Percentiles rank a stretch among this genome's conserved stretches.
Conservation (phyloP, 2,888 invertebrate species). For the Plebejus argus region DNA sequence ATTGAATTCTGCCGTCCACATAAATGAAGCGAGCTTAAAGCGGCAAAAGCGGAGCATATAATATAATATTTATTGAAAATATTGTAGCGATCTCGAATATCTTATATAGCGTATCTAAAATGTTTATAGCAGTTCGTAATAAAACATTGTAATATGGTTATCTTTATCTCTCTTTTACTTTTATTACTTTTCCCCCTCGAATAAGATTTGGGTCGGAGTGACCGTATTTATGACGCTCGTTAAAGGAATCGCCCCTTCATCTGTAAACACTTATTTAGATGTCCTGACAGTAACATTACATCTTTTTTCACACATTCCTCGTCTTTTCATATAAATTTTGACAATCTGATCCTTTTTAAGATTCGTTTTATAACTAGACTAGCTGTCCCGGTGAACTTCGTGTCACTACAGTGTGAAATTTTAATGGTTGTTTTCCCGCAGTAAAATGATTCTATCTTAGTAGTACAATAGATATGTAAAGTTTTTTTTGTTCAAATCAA, state of each 20-base stretch:
- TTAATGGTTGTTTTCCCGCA: too few species aligned
- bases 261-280: constrained; percentile 31
- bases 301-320: background rate
- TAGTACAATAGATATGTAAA: too few species aligned
- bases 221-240: constrained; percentile 29
- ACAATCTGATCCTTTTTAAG: too few species aligned
- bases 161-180: constrained; percentile 32
- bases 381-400: too few species aligned
- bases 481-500: too few species aligned
- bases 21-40: background rate
- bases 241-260: constrained; percentile 23
- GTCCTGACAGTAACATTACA: constrained; percentile 23
- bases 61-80: constrained; percentile 27
- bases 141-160: constrained; percentile 31
- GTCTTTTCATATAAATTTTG: background rate
- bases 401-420: too few species aligned
- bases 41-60: constrained; percentile 7
- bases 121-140: constrained; percentile 28
- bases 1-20: background rate
- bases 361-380: too few species aligned
- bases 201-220: constrained; percentile 30
- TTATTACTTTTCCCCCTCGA: constrained; percentile 30
- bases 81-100: constrained; percentile 19
- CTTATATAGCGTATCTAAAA: constrained; percentile 24
- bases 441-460: too few species aligned